A percentile compares a stretch with the other conserved stretches of the same genome.
These are phyloP conservation scores for Gallinago media DNA, from an alignment of 2,113 vertebrate genomes.

Conservation along the genomic window DNA sequence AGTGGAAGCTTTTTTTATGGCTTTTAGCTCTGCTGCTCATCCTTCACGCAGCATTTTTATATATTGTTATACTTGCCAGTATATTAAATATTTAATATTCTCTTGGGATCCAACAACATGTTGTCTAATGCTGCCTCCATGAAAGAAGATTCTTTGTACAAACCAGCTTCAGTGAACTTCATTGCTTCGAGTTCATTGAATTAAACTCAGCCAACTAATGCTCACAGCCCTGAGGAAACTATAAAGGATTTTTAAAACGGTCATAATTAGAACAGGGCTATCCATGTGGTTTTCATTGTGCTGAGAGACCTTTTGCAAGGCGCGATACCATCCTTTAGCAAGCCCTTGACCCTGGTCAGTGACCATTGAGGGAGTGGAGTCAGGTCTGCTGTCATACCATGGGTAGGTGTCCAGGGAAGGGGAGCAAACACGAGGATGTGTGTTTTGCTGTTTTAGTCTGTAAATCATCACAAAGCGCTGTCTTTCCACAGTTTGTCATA, in stretches of 20 bases:
- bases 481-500: not conserved
- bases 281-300: not conserved
- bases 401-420: not conserved
- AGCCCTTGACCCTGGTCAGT: not conserved
- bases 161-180: constrained; percentile 12
- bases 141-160: constrained; percentile 14
- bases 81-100: constrained; percentile 60
- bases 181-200: constrained; percentile 8
- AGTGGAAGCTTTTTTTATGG: not conserved
- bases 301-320: not conserved
- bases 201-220: not conserved
- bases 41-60: constrained; percentile 1
- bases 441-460: not conserved
- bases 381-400: not conserved
- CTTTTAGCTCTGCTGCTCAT: constrained; percentile 32
- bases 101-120: constrained; percentile 1
- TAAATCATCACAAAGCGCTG: not conserved
- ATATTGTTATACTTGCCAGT: constrained; percentile 42
- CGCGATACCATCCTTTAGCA: not conserved
- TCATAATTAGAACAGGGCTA: constrained; percentile 11
- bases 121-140: constrained; percentile 2
- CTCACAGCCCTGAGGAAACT: not conserved
- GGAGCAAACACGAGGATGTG: not conserved
- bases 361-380: not conserved
- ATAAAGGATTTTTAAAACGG: constrained; percentile 5